Base-by-base conservation (phyloP, 2,797 vertebrate genomes). In the Momotus momota region DNA sequence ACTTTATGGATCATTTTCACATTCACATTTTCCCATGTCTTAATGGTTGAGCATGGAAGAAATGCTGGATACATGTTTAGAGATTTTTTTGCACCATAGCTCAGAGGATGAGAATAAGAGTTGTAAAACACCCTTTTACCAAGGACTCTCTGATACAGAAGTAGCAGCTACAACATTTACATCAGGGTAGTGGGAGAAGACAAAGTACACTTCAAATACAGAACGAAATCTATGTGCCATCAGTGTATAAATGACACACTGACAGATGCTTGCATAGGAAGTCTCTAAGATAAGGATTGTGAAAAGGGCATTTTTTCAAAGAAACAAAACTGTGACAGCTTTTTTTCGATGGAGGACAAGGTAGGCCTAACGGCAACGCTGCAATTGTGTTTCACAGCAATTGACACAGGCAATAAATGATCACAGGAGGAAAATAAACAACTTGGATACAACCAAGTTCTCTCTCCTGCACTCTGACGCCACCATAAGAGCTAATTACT, bases 291-390 rank as follows among this genome's bases (percentile, higher is more conserved):
- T 70, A 87, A 92, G 74, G 52, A 85, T 86, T 38, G 38, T 67
- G 67, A 85, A 77, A 89, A 94, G 64, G 57, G 45, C 45, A 65
- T 77, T 93, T 92, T 86, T 91, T 81, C 88, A 89, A 87, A 85
- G 51, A 82, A 90, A 91, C 52, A 92, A 67, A 93, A 58, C 38
- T 3, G 7, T 75, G 79, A 61, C 69, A 81, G 52, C 3, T 72
- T 81, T 67, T 52, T 67, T 13, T 5, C 73, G 84, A 70, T 3
- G 38, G 64, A 92, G 52, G 40, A 41, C 80, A 85, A 91, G 19
- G 22, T 46, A 73, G 57, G 52, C 16, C 41, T 25, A 18, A 58
- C 0, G 40, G n/a, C 23, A 72, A 72, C 84, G 81, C 80, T 57
- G 60, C 67, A 89, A 81, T 91, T 0, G 0, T 48, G 81, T 89